phyloP scores from a whole-genome alignment of 2,888 invertebrate genomes.

The Pristionchus mayeri region DNA sequence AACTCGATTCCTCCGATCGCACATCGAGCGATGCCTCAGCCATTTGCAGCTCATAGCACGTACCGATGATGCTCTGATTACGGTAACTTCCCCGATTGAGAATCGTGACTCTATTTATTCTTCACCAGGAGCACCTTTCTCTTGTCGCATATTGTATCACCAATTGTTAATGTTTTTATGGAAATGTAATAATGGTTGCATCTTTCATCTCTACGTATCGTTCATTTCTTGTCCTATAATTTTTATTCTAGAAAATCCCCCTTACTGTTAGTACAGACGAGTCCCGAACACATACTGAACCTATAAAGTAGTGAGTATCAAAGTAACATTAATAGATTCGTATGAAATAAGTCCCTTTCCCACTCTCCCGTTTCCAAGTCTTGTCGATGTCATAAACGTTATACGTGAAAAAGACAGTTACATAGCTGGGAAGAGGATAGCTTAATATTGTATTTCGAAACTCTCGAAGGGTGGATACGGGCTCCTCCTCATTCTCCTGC shows the following conservation, averaged over 20 bases:
- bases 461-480: constrained; percentile 18
- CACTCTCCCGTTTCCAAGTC: constrained; percentile 16
- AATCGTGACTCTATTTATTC: constrained; percentile 24
- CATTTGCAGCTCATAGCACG: background rate
- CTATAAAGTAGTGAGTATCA: constrained; percentile 37
- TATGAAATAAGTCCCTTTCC: constrained; percentile 23
- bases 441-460: background rate
- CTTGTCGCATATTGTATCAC: constrained; percentile 42
- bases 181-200: constrained; percentile 40
- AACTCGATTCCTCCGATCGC: background rate
- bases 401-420: background rate
- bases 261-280: constrained; percentile 1
- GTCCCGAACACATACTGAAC: constrained; percentile 24
- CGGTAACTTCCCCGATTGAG: constrained; percentile 40
- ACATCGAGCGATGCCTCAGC: background rate
- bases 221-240: background rate
- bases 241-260: constrained; percentile 23
- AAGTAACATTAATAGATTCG: constrained; percentile 21
- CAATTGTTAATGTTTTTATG: constrained; percentile 42
- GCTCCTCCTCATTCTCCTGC: background rate
- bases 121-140: background rate
- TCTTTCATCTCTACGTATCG: constrained; percentile 34
- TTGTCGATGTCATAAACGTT: constrained; percentile 30
- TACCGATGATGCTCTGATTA: constrained; percentile 40
- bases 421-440: constrained; percentile 12